These are phyloP conservation scores for Centruroides sculpturatus DNA, from an alignment of 1,140 invertebrate genomes.

Conservation along the genomic window DNA sequence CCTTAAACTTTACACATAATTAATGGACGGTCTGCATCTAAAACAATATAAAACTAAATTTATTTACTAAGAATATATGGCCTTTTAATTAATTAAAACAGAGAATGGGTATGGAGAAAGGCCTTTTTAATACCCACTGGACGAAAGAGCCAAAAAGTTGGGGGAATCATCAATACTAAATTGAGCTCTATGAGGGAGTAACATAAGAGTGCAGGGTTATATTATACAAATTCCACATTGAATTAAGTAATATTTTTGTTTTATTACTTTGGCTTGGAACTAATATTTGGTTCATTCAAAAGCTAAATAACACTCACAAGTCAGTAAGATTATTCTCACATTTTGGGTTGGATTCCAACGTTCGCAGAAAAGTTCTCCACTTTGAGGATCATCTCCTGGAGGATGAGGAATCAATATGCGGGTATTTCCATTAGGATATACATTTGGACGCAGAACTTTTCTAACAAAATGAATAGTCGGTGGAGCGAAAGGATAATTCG, in stretches of 20 bases:
- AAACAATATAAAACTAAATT: no score
- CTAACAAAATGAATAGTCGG: slow-evolving; percentile 92
- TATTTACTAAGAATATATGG: no score
- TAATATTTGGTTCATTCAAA: slow-evolving; percentile 98
- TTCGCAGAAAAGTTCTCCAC: slow-evolving; percentile 92
- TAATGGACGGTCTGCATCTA: no score
- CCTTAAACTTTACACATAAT: no score
- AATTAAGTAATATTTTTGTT: slow-evolving; percentile 98
- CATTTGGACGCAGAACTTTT: slow-evolving; percentile 99
- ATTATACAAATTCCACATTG: no score
- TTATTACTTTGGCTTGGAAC: slow-evolving; percentile 99
- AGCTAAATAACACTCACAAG: slow-evolving; percentile 98
- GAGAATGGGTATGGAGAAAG: no score
- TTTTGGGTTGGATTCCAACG: slow-evolving; percentile 99
- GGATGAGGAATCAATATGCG: slow-evolving; percentile 98
- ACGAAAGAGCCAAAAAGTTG: no score
- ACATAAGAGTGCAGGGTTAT: no score
- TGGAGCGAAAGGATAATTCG: slow-evolving; percentile 95
- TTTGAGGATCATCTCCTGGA: slow-evolving; percentile 95
- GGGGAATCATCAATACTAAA: no score
- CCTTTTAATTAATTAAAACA: no score
- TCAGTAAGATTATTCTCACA: slow-evolving; percentile 89
- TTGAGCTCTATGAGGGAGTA: no score
- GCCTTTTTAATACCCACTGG: no score
- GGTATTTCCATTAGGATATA: slow-evolving; percentile 97